These are phyloP conservation scores for Noctua comes DNA, from an alignment of 2,888 invertebrate species.

Conservation along the genomic window DNA sequence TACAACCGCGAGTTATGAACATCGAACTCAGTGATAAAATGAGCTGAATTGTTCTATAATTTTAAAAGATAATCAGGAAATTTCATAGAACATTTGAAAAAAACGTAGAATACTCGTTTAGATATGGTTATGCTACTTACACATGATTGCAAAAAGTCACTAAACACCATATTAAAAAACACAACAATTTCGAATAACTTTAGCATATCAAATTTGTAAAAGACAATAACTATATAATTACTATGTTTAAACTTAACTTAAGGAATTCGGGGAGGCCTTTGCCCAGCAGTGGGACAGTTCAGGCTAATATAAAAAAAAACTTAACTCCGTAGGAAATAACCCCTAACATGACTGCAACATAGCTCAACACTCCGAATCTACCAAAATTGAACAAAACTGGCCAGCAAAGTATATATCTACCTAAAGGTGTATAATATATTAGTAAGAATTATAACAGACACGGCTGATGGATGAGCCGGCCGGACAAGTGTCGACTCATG, in stretches of 20 bases:
- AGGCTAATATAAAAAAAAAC: no score
- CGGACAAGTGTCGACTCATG: constrained; percentile 76
- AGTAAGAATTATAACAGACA: constrained; percentile 67
- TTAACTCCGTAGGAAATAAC: not conserved
- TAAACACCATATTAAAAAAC: not conserved
- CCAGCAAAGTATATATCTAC: constrained; percentile 20
- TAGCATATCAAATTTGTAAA: not conserved
- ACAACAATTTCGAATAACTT: not conserved
- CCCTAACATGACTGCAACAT: not conserved
- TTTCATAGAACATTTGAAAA: not conserved
- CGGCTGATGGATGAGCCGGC: constrained; percentile 76
- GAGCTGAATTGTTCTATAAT: not conserved
- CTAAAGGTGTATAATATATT: constrained; percentile 61
- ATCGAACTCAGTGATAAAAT: constrained; percentile 4
- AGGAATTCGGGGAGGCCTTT: no score
- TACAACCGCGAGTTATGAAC: constrained; percentile 23
- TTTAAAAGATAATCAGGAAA: constrained; percentile 7
- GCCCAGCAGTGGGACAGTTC: no score
- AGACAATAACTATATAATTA: not conserved
- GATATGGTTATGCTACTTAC: no score
- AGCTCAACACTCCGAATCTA: no score
- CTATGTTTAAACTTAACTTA: not conserved
- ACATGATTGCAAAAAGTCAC: not conserved
- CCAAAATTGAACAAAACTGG: constrained; percentile 7
- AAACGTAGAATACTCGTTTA: not conserved